phyloP scores from a whole-genome alignment of 2,113 vertebrate species.

The Monopterus albus region DNA sequence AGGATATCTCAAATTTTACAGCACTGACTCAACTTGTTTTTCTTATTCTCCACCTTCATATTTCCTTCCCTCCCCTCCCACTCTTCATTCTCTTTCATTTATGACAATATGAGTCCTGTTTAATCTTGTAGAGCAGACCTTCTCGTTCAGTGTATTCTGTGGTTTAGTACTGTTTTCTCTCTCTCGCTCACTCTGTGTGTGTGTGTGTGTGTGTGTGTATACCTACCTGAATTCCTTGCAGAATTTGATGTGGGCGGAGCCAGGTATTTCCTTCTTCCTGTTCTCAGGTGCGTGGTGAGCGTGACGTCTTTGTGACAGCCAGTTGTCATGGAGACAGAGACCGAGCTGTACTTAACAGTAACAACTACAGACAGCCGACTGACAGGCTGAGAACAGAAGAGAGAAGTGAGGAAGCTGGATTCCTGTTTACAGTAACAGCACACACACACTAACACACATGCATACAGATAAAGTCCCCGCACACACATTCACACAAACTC shows the following conservation, averaged over 20 bases:
- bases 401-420: conserved; percentile 68
- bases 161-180: too few relatives aligned
- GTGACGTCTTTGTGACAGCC: conserved; percentile 30
- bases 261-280: conserved; percentile 69
- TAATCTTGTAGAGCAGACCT: conserved; percentile 48
- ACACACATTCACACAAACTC: conserved; percentile 8
- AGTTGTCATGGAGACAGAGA: conserved; percentile 53
- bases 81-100: conserved; percentile 15
- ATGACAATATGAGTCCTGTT: conserved; percentile 50
- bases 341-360: background rate
- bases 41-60: conserved; percentile 10
- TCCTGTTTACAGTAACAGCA: conserved; percentile 71
- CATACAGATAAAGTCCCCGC: conserved; percentile 43
- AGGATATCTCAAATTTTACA: background rate
- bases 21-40: conserved; percentile 5
- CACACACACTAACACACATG: conserved; percentile 45
- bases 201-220: conserved; percentile 6
- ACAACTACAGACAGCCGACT: conserved; percentile 24
- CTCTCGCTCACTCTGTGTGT: too few relatives aligned
- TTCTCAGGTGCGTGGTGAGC: conserved; percentile 49
- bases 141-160: too few relatives aligned
- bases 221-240: conserved; percentile 65
- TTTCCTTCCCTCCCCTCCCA: conserved; percentile 1
- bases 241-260: conserved; percentile 39
- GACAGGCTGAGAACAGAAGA: conserved; percentile 46